Conservation (phyloP, 2,888 invertebrate species). For the Doris montereyensis region DNA sequence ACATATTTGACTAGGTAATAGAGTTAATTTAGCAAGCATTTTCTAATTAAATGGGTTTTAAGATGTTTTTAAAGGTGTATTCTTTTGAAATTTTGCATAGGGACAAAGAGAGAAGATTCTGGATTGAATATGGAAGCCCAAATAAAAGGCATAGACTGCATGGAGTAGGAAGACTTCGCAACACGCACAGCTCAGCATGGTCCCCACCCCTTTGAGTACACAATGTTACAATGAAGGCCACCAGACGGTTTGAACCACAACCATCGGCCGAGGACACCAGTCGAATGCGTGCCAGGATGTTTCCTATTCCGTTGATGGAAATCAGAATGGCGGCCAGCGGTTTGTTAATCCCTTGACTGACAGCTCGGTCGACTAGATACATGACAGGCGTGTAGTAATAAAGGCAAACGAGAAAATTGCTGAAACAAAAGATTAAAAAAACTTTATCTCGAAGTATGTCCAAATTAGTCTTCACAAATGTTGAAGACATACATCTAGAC, state of each 20-base stretch:
- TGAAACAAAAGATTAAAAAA: background rate
- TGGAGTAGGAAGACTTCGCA: background rate
- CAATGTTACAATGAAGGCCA: background rate
- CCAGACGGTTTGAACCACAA: background rate
- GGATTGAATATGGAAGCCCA: too few relatives aligned
- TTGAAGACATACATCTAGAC: too few relatives aligned
- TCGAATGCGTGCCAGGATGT: too few relatives aligned
- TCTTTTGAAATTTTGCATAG: too few relatives aligned
- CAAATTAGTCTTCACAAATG: too few relatives aligned
- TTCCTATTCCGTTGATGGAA: conserved; percentile 17
- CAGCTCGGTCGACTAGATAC: conserved; percentile 19
- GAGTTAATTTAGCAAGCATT: too few relatives aligned
- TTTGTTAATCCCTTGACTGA: background rate
- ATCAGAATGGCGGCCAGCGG: background rate
- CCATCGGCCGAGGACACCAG: too few relatives aligned
- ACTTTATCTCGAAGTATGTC: background rate
- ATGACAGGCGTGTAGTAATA: background rate
- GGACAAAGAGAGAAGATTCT: too few relatives aligned
- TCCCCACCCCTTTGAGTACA: background rate
- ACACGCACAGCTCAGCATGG: background rate
- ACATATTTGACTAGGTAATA: too few relatives aligned
- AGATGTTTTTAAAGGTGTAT: too few relatives aligned
- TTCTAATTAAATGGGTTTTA: too few relatives aligned
- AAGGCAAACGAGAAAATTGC: conserved; percentile 20
- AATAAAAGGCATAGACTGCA: background rate